These are phyloP conservation scores for Poeciliopsis turrubarensis DNA, from an alignment of 2,113 vertebrate genomes.

Conservation along the genomic window DNA sequence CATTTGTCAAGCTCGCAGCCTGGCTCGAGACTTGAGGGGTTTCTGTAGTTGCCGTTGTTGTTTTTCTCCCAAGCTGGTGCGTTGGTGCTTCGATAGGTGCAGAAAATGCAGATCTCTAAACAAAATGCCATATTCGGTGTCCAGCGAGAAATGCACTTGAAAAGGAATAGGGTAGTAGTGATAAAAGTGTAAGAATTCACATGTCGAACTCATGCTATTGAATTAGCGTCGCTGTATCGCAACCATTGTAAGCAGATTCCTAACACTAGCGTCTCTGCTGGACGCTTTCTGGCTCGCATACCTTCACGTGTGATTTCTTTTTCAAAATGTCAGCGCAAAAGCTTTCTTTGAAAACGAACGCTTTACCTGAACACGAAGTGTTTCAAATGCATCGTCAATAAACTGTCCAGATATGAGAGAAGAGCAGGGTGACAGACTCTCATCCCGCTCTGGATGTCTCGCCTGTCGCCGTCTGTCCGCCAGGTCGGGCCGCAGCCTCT, in stretches of 20 bases:
- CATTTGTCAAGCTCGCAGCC: conserved; percentile 64
- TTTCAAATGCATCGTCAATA: too few relatives aligned
- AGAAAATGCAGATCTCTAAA: conserved; percentile 39
- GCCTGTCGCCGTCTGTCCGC: too few relatives aligned
- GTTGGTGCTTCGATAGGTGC: conserved; percentile 33
- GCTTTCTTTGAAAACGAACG: background rate
- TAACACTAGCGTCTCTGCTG: too few relatives aligned
- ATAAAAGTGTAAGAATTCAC: background rate
- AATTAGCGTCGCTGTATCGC: too few relatives aligned
- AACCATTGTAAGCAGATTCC: background rate
- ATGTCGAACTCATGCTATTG: conserved; percentile 21
- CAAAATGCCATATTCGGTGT: conserved; percentile 48
- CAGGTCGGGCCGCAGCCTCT: too few relatives aligned
- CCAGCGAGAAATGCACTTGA: conserved; percentile 13
- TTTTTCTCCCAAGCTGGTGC: conserved; percentile 24
- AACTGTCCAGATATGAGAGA: too few relatives aligned
- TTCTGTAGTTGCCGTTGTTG: background rate
- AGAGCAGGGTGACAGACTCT: too few relatives aligned
- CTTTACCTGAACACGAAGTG: too few relatives aligned
- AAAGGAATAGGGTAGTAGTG: conserved; percentile 30
- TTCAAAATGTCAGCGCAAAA: background rate
- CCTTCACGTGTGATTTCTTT: too few relatives aligned
- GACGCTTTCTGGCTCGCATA: too few relatives aligned
- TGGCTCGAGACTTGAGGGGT: conserved; percentile 1
- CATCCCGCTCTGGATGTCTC: too few relatives aligned